Conservation (phyloP, 2,888 invertebrate genomes). For the Drosophila paranaensis region DNA sequence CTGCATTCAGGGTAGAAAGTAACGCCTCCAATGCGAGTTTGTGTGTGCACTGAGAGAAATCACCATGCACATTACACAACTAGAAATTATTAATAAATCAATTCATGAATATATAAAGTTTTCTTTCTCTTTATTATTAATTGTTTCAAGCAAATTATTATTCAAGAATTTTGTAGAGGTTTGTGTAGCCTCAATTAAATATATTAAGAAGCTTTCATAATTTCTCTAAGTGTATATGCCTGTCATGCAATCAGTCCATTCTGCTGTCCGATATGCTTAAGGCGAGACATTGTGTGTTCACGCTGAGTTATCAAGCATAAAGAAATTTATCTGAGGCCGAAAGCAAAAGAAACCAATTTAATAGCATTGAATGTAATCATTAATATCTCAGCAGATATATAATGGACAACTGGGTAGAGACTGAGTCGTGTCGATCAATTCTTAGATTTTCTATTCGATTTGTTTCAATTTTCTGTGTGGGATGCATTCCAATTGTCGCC, state of each 20-base stretch:
- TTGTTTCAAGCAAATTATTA: too few relatives aligned
- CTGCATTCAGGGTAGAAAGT: slow-evolving; percentile 39
- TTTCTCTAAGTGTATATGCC: neutral
- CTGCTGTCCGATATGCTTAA: slow-evolving; percentile 17
- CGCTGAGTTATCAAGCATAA: slow-evolving; percentile 73
- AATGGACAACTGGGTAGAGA: slow-evolving; percentile 9
- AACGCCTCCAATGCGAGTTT: slow-evolving; percentile 62
- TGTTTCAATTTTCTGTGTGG: slow-evolving; percentile 31
- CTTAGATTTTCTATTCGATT: slow-evolving; percentile 30
- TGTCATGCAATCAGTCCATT: slow-evolving; percentile 54
- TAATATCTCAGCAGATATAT: slow-evolving; percentile 68
- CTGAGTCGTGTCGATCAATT: slow-evolving; percentile 50
- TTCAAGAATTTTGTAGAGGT: too few relatives aligned
- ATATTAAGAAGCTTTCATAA: neutral
- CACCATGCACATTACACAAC: too few relatives aligned
- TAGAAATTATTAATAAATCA: too few relatives aligned
- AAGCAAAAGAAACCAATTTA: slow-evolving; percentile 65
- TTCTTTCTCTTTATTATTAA: too few relatives aligned
- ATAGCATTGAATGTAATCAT: slow-evolving; percentile 78
- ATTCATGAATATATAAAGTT: too few relatives aligned
- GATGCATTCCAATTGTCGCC: slow-evolving; percentile 37
- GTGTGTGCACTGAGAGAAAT: slow-evolving; percentile 10
- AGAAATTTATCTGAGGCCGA: slow-evolving; percentile 54
- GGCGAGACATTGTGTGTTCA: slow-evolving; percentile 51
- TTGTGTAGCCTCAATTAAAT: neutral